Conservation (phyloP, 2,888 invertebrate genomes). For the Nomada ruficornis region DNA sequence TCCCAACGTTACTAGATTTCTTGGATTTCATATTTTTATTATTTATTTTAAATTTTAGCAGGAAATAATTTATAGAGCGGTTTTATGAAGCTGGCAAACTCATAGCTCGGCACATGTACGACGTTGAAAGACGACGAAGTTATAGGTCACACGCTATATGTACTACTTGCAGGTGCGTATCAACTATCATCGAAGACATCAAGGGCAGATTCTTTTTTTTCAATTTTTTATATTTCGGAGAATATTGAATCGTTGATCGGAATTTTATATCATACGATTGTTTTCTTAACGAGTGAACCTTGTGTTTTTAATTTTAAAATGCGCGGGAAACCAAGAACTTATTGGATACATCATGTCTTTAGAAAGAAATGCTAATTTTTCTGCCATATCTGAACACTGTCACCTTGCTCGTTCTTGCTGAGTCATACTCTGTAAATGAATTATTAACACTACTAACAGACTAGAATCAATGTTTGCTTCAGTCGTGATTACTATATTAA, state of each 20-base stretch:
- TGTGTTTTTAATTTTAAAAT: too few species aligned
- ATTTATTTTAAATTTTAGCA: slow-evolving; percentile 24
- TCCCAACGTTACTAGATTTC: slow-evolving; percentile 86
- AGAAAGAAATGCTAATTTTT: neutral
- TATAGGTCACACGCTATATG: neutral
- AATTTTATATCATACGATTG: too few species aligned
- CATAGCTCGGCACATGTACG: neutral
- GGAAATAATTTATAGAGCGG: neutral
- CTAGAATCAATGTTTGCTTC: neutral
- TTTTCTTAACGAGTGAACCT: too few species aligned
- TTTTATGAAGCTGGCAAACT: neutral
- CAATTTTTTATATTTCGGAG: neutral
- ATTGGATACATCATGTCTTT: neutral
- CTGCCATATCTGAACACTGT: neutral
- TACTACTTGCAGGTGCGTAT: slow-evolving; percentile 37
- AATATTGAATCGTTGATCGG: neutral
- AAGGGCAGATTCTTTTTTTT: neutral
- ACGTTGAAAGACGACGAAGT: slow-evolving; percentile 2
- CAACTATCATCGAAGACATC: neutral
- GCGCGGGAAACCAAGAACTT: neutral
- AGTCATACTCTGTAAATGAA: neutral
- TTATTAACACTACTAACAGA: too few species aligned
- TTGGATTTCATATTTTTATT: slow-evolving; percentile 78
- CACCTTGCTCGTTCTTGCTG: neutral
- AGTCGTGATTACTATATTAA: neutral